Conservation (phyloP, 2,888 invertebrate genomes). For the Aphodius sticticus region DNA sequence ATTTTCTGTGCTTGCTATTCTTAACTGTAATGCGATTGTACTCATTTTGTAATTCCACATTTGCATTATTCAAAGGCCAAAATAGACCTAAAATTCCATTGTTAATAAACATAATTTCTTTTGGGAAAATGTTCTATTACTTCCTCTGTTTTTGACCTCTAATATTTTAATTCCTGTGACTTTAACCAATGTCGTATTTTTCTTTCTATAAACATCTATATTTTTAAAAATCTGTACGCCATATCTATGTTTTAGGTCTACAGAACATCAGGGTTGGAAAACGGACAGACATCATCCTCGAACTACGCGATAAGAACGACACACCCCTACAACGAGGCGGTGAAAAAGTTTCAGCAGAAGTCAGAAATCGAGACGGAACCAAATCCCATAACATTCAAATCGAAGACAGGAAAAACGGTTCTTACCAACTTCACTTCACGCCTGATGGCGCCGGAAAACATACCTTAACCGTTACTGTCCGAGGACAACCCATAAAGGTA, state of each 20-base stretch:
- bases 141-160: too few species aligned
- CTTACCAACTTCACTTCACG: conserved; percentile 67
- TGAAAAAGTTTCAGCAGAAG: conserved; percentile 66
- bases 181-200: neutral
- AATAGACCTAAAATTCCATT: too few species aligned
- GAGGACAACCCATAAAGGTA: conserved; percentile 73
- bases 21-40: too few species aligned
- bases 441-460: conserved; percentile 72
- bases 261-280: conserved; percentile 70
- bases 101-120: too few species aligned
- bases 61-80: too few species aligned
- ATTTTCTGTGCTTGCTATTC: too few species aligned
- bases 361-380: conserved; percentile 64
- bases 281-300: conserved; percentile 67
- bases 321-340: conserved; percentile 74
- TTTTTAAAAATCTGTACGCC: conserved; percentile 8
- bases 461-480: conserved; percentile 68
- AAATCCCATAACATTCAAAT: conserved; percentile 63
- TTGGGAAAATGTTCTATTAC: too few species aligned
- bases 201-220: neutral
- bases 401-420: conserved; percentile 70
- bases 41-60: too few species aligned
- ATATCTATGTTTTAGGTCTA: conserved; percentile 56
- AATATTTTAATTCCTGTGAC: too few species aligned
- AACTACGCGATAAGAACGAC: conserved; percentile 70